Base-by-base conservation (phyloP, 2,113 vertebrate species). In the Ploceus nigricollis region DNA sequence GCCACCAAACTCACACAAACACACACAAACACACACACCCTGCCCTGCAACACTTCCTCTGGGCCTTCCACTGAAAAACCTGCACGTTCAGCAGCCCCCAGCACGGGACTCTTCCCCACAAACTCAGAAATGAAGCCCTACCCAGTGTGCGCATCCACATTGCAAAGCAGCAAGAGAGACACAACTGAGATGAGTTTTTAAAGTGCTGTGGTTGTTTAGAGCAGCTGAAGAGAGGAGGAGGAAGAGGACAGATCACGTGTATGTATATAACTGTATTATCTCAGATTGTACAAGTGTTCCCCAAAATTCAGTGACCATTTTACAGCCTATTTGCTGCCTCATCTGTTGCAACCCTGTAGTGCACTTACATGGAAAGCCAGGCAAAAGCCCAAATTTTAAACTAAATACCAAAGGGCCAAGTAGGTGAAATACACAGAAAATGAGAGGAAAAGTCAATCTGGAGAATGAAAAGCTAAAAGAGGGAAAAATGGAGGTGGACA, bases 401-500 rank as follows among this genome's bases (percentile, higher is more conserved):
- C 76, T 9, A 50, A 84, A 76, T 11, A n/a, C 28, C 40, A 45
- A 72, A 47, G 53, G 48, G 18, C 3, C 48, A 48, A 39, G n/a
- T 13, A 56, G 45, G 39, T 50, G 63, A 71, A 69, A 65, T 22
- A 50, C 7, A 61, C 9, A n/a, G 50, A 77, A 93, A 82, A 80
- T 0, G 5, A 37, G 40, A 64, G 35, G 27, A 39, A 39, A 82
- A 73, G n/a, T 56, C 33, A 33, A 37, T 58, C 28, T 48, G 31
- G 8, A 23, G 15, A 82, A 54, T 21, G 33, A 47, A 71, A 84
- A 79, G 45, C n/a, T 57, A 65, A 69, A 76, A 51, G 3, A 27
- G 11, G 8, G 14, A 17, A 0, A 68, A 53, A 10, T 13, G 4
- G 16, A 84, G 53, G 44, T 0, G 0, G 61, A 79, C 27, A 30